Evolutionary conservation across 2,113 vertebrate species (phyloP), one percentile per base, ranked within the genome.

Genomic region (Notechis scutatus): DNA sequence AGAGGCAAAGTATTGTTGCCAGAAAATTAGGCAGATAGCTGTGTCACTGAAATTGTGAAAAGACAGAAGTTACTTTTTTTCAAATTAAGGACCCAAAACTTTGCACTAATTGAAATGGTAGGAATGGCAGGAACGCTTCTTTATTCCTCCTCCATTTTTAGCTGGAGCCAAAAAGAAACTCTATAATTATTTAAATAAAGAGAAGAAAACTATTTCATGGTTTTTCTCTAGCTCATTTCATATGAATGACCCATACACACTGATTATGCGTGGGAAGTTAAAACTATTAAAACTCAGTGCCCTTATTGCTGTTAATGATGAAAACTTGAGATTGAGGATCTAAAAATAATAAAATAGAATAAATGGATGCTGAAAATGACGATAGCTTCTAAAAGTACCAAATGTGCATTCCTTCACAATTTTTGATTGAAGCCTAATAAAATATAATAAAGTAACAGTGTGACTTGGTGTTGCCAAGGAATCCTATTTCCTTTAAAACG

Each of bases 401-500:
- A 55, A 88, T 23, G 11, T 87, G 24, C 34, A 18, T 21, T 47
- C 52, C 85, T 26, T 42, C 7, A 14, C 24, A 47, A 87, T 23
- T 87, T n/a, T 34, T 34, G 39, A 20, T 57, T 90, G n/a, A 57
- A 92, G 24, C 64, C 34, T 57, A 34, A 89, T 47, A 18, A 39
- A 81, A 92, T 85, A 81, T 59, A 81, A 61, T 92, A 14, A 21
- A 15, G 61, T 42, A 91, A 88, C 47, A 88, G 90, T 93, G 93
- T 92, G 0, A 0, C 93, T 96, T 45, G 11, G n/a, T 52, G 87
- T 95, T 95, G 89, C 95, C 93, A 91, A 94, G 23, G 56, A 94
- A 94, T 96, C 90, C 55, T 74, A 91, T 26, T 86, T 91, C 91
- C 91, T 64, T 93, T 55, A 26, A 96, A 89, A 94, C 87, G 94